Conservation (phyloP, 2,113 vertebrate species). For the Sylvilagus bachmani region DNA sequence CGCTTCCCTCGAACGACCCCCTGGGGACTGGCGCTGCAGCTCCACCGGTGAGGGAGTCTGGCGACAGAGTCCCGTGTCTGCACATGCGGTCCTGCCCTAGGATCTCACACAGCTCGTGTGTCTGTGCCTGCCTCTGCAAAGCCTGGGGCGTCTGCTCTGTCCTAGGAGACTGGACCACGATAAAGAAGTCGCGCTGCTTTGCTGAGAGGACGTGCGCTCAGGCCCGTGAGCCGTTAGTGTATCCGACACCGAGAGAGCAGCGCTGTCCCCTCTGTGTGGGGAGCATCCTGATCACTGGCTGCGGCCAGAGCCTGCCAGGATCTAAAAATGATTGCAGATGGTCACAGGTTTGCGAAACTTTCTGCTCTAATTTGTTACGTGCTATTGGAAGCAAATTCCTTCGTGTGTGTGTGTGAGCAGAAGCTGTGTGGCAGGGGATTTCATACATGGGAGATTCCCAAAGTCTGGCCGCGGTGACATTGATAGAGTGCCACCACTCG, state of each 20-base stretch:
- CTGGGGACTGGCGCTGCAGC: background rate
- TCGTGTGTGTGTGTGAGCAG: slow-evolving; percentile 32
- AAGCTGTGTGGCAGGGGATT: slow-evolving; percentile 81
- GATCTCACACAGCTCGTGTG: background rate
- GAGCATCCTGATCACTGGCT: background rate
- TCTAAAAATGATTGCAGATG: slow-evolving; percentile 68
- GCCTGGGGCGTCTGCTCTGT: background rate
- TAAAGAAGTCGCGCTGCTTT: background rate
- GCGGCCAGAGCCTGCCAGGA: slow-evolving; percentile 48
- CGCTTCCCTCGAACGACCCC: background rate
- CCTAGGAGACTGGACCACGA: background rate
- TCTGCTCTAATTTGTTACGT: slow-evolving; percentile 75
- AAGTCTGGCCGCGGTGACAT: slow-evolving; percentile 87
- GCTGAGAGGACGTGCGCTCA: too few relatives aligned
- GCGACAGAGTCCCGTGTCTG: background rate
- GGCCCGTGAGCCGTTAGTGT: too few relatives aligned
- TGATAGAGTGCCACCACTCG: slow-evolving; percentile 89
- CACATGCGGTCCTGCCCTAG: background rate
- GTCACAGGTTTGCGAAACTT: slow-evolving; percentile 55
- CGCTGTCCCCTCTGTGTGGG: background rate
- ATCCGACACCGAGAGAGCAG: too few relatives aligned
- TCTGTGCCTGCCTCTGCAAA: slow-evolving; percentile 21
- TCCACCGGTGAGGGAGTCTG: background rate
- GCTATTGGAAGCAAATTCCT: slow-evolving; percentile 72
- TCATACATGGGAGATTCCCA: slow-evolving; percentile 86